phyloP scores from a whole-genome alignment of 1,140 invertebrate species.

The Penaeus japonicus region DNA sequence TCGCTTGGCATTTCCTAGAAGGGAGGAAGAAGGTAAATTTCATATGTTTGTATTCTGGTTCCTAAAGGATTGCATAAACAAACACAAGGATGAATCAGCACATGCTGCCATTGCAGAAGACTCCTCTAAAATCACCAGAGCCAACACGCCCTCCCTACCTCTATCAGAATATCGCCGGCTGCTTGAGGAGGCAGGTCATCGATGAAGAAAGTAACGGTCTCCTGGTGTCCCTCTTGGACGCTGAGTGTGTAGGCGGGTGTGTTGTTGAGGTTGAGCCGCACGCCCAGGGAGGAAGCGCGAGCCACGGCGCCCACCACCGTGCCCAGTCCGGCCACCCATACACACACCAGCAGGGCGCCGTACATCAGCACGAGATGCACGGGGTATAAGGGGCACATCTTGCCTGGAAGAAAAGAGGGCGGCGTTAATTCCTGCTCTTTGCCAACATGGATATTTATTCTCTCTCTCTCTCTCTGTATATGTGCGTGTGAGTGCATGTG shows the following conservation, averaged over 20 bases:
- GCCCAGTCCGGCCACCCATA: constrained; percentile 68
- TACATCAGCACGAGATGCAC: constrained; percentile 70
- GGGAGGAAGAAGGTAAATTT: not conserved
- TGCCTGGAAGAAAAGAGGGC: not conserved
- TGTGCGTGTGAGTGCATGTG: too few relatives aligned
- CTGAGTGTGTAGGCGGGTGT: not conserved
- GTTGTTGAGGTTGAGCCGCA: constrained; percentile 31
- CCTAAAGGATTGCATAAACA: too few relatives aligned
- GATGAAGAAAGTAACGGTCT: constrained; percentile 62
- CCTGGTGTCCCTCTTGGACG: constrained; percentile 47
- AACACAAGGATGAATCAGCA: too few relatives aligned
- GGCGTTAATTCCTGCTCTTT: too few relatives aligned
- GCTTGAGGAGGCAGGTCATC: constrained; percentile 46
- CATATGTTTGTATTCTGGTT: too few relatives aligned
- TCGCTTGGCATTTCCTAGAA: constrained; percentile 40
- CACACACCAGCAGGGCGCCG: constrained; percentile 66
- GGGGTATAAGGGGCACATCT: constrained; percentile 73
- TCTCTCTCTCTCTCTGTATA: too few relatives aligned
- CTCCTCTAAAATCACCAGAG: not conserved
- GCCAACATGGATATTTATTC: too few relatives aligned
- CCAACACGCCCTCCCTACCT: constrained; percentile 46
- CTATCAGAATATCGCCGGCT: constrained; percentile 38
- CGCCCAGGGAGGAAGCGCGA: constrained; percentile 18
- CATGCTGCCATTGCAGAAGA: too few relatives aligned
- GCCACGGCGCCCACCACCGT: constrained; percentile 61